Conservation (phyloP, 2,113 vertebrate genomes). For the Dromas ardeola region DNA sequence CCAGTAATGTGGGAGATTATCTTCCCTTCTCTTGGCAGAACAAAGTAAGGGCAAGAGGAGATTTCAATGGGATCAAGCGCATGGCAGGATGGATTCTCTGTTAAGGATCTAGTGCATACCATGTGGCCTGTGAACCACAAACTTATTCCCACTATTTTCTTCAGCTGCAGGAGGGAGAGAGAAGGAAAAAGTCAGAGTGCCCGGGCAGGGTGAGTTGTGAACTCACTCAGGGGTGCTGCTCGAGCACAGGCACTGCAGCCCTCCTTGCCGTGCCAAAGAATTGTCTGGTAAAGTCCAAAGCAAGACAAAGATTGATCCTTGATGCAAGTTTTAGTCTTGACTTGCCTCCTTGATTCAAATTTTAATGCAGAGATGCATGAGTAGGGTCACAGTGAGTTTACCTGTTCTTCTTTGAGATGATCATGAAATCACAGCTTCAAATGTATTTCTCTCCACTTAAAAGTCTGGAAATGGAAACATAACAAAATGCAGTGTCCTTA, state of each 20-base stretch:
- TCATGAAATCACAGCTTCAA: not conserved
- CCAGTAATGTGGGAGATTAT: not conserved
- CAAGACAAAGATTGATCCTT: not conserved
- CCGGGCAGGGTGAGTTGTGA: fast-evolving
- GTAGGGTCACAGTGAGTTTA: not conserved
- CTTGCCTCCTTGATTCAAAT: not conserved
- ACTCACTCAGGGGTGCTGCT: not conserved
- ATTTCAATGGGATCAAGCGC: not conserved
- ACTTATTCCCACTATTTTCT: not conserved
- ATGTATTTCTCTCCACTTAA: not conserved
- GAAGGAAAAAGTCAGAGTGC: not conserved
- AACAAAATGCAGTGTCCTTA: not conserved
- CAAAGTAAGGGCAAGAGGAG: not conserved
- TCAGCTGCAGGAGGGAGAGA: not conserved
- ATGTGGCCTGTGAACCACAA: not conserved
- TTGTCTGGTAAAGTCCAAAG: not conserved
- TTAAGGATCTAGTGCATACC: not conserved
- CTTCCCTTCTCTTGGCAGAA: not conserved
- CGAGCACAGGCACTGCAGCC: not conserved
- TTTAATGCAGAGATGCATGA: not conserved
- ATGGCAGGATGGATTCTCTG: not conserved
- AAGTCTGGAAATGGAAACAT: not conserved
- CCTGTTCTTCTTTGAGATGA: not conserved
- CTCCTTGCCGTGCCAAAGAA: fast-evolving
- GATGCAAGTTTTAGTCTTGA: not conserved